These are phyloP conservation scores for Oncorhynchus masou DNA, from an alignment of 2,113 vertebrate species.

Conservation along the genomic window DNA sequence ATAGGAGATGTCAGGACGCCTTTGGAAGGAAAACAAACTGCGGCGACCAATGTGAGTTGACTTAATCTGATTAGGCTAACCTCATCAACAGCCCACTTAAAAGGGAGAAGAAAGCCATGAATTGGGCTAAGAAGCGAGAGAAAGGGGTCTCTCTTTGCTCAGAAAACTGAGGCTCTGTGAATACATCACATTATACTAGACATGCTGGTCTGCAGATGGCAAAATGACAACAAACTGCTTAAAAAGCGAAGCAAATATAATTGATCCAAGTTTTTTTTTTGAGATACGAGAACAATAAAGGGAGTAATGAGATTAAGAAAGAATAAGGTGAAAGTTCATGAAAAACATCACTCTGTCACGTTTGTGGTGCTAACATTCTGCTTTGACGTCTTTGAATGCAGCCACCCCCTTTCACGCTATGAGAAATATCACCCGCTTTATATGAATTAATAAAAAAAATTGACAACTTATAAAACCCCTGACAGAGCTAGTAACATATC, in stretches of 20 bases:
- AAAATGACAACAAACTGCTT: constrained; percentile 82
- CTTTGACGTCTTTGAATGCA: constrained; percentile 52
- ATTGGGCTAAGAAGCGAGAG: constrained; percentile 72
- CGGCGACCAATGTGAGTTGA: constrained; percentile 84
- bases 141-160: constrained; percentile 66
- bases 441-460: constrained; percentile 55
- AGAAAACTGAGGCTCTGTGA: constrained; percentile 75
- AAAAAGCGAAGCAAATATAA: constrained; percentile 78
- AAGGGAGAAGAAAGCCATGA: constrained; percentile 80
- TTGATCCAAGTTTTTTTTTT: constrained; percentile 61
- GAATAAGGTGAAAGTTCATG: constrained; percentile 58
- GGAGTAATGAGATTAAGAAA: constrained; percentile 74
- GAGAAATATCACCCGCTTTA: constrained; percentile 70
- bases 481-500: constrained; percentile 64
- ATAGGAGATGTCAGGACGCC: constrained; percentile 80
- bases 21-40: constrained; percentile 89
- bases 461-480: constrained; percentile 61
- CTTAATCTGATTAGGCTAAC: constrained; percentile 96
- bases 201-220: constrained; percentile 85
- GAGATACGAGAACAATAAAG: constrained; percentile 77
- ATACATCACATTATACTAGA: constrained; percentile 78
- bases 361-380: constrained; percentile 55
- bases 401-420: constrained; percentile 45
- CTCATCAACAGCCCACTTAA: constrained; percentile 87
- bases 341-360: constrained; percentile 53